Conservation (phyloP, 2,797 vertebrate genomes). For the Sorex maritimensis region DNA sequence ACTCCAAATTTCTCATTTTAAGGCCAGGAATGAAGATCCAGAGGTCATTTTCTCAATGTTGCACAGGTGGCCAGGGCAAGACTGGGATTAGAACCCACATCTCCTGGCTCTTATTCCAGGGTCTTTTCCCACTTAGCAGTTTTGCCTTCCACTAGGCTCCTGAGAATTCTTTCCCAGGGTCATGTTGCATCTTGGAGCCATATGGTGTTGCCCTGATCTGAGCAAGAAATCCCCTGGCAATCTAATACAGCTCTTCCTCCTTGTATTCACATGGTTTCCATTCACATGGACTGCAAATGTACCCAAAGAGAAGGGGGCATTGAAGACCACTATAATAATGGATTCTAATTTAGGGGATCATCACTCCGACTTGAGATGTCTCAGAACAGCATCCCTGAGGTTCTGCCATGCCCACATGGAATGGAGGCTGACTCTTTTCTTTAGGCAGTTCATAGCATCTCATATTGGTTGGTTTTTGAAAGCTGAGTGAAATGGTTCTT, state of each 20-base stretch:
- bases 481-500: slow-evolving; percentile 63
- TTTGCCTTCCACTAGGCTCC: slow-evolving; percentile 61
- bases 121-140: slow-evolving; percentile 61
- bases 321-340: slow-evolving; percentile 26
- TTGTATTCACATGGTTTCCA: slow-evolving; percentile 49
- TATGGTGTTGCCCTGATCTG: slow-evolving; percentile 66
- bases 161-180: slow-evolving; percentile 77
- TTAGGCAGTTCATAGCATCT: background rate
- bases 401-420: background rate
- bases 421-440: slow-evolving; percentile 22
- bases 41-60: slow-evolving; percentile 70
- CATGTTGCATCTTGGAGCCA: slow-evolving; percentile 78
- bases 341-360: background rate
- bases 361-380: background rate
- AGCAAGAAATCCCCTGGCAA: slow-evolving; percentile 66
- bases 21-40: slow-evolving; percentile 70
- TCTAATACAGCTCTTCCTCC: slow-evolving; percentile 66
- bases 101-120: slow-evolving; percentile 75
- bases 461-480: slow-evolving; percentile 44
- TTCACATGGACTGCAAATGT: slow-evolving; percentile 44
- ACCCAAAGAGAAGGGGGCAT: background rate
- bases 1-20: slow-evolving; percentile 69
- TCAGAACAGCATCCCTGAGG: background rate
- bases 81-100: slow-evolving; percentile 74
- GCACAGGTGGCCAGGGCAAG: slow-evolving; percentile 75